Conservation (phyloP, 2,797 vertebrate genomes). For the Silurus lanzhouensis region DNA sequence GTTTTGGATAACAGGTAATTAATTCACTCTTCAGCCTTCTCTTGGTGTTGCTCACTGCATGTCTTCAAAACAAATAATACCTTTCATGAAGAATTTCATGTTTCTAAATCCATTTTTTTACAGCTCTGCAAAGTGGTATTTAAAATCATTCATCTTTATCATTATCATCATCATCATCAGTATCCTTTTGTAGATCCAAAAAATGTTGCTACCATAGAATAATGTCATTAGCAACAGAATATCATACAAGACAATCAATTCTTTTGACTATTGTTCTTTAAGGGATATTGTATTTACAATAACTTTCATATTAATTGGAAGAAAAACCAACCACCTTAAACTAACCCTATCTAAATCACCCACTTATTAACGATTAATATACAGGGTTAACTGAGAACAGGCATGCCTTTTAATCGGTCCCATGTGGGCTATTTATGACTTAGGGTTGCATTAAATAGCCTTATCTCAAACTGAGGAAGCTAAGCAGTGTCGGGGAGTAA, state of each 20-base stretch:
- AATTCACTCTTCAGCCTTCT: constrained; percentile 19
- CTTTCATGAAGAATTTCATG: neutral
- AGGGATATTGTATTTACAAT: neutral
- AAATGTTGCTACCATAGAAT: neutral
- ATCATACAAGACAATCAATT: neutral
- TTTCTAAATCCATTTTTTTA: neutral
- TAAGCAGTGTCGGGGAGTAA: constrained; percentile 44
- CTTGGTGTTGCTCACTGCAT: neutral
- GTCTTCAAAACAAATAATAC: neutral
- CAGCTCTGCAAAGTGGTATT: neutral
- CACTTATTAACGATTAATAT: constrained; percentile 32
- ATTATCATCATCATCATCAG: neutral
- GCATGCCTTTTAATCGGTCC: constrained; percentile 47
- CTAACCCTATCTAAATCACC: constrained; percentile 30
- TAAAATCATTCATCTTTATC: neutral
- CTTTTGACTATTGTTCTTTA: neutral
- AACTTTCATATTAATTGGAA: neutral
- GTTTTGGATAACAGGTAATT: constrained; percentile 38
- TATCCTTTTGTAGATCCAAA: neutral
- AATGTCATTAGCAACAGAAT: neutral
- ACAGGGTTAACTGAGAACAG: constrained; percentile 52
- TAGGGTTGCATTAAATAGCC: constrained; percentile 51
- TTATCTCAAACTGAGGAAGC: constrained; percentile 48
- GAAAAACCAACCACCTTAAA: neutral
- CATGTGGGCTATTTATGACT: constrained; percentile 52